Evolutionary conservation across 2,797 vertebrate species (phyloP).

Genomic region (Sarcoramphus papa): DNA sequence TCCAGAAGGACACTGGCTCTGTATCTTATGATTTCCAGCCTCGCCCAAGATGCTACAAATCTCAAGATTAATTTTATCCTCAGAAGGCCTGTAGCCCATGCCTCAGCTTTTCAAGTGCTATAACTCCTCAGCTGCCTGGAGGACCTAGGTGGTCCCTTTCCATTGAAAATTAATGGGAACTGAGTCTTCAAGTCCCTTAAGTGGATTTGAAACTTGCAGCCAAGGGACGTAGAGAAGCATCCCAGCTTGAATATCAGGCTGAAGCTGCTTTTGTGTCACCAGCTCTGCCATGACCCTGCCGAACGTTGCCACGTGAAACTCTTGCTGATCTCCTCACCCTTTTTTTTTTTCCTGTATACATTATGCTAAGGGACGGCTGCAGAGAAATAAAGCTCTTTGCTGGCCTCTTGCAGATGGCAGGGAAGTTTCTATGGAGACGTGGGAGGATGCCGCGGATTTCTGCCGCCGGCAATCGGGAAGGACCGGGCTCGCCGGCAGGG

Average conservation of each 20-base stretch:
- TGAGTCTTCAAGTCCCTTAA: constrained; percentile 40
- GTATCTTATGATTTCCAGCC: not conserved
- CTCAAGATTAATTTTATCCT: constrained; percentile 32
- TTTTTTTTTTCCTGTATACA: not conserved
- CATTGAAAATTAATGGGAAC: constrained; percentile 34
- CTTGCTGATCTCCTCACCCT: not conserved
- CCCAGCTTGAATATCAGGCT: not conserved
- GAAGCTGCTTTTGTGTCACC: not conserved
- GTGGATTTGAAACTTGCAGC: constrained; percentile 29
- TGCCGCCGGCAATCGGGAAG: not conserved
- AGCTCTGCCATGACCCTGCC: not conserved
- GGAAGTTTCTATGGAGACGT: constrained; percentile 11
- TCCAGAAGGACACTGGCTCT: not conserved
- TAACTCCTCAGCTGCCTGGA: not conserved
- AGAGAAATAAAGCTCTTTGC: not conserved
- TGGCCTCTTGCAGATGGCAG: not conserved
- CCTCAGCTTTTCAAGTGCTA: not conserved
- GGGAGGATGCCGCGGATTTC: not conserved
- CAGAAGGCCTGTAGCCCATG: constrained; percentile 6
- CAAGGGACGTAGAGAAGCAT: not conserved
- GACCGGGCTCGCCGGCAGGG: fast-evolving
- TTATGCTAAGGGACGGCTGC: not conserved
- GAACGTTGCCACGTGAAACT: fast-evolving
- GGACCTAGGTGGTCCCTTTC: not conserved
- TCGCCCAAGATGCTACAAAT: not conserved